phyloP scores from a whole-genome alignment of 2,797 vertebrate species.

The Hephaestus fuliginosus region DNA sequence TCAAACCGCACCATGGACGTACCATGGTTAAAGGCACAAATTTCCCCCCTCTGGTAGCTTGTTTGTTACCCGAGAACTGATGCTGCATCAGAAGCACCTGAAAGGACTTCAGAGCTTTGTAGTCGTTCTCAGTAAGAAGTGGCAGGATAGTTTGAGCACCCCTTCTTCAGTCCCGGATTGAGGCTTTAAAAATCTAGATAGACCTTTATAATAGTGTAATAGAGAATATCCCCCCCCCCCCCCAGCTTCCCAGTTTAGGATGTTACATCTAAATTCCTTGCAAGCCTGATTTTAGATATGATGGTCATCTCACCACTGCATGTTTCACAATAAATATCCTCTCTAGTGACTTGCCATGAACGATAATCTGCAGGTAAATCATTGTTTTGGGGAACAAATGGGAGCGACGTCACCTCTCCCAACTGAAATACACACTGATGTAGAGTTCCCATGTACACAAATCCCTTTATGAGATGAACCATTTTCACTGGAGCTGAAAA shows the following conservation, averaged over 20 bases:
- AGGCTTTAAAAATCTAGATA: slow-evolving; percentile 81
- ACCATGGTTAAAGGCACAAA: slow-evolving; percentile 77
- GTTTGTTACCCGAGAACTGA: slow-evolving; percentile 21
- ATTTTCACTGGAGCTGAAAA: slow-evolving; percentile 22
- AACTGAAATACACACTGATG: slow-evolving; percentile 13
- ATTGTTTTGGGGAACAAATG: slow-evolving; percentile 5
- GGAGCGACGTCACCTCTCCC: neutral
- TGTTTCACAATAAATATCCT: slow-evolving; percentile 20
- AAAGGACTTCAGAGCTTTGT: slow-evolving; percentile 35
- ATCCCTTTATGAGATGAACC: slow-evolving; percentile 49
- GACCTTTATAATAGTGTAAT: slow-evolving; percentile 43
- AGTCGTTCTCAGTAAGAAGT: slow-evolving; percentile 36
- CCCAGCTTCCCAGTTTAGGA: neutral
- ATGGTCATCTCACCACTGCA: slow-evolving; percentile 25
- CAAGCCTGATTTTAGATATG: slow-evolving; percentile 50
- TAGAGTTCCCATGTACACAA: neutral
- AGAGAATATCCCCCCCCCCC: slow-evolving; percentile 29
- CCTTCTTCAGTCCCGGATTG: slow-evolving; percentile 65
- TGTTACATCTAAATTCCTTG: slow-evolving; percentile 14
- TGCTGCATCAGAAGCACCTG: slow-evolving; percentile 18
- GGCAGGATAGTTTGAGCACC: slow-evolving; percentile 24
- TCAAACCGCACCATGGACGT: slow-evolving; percentile 59
- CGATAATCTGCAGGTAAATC: slow-evolving; percentile 13
- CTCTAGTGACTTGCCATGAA: slow-evolving; percentile 1
- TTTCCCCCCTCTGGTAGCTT: slow-evolving; percentile 26